A percentile compares a stretch with the other conserved stretches of the same genome.
phyloP scores from a whole-genome alignment of 2,113 vertebrate species.

The Pseudopodoces humilis region DNA sequence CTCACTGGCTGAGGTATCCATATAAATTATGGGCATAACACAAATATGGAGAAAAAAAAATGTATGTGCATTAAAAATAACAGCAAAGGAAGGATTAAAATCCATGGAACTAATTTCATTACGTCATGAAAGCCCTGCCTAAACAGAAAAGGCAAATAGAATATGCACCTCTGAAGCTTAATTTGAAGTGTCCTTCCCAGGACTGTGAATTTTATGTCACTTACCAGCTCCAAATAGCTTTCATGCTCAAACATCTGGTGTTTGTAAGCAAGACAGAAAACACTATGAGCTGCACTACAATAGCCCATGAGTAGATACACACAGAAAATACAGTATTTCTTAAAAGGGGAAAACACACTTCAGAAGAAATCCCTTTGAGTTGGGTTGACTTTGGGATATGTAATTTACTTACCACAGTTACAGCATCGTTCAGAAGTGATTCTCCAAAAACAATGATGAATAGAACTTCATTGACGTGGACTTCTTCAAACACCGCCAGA shows the following conservation, averaged over 20 bases:
- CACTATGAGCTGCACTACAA: not conserved
- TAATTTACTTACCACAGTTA: conserved; percentile 87
- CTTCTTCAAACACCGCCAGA: conserved; percentile 95
- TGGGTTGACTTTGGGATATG: not conserved
- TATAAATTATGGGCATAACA: not conserved
- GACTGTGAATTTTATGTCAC: not conserved
- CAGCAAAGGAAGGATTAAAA: not conserved
- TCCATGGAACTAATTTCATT: not conserved
- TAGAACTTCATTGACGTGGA: conserved; percentile 97
- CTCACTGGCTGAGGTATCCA: not conserved
- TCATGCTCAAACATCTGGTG: not conserved
- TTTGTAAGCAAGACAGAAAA: not conserved
- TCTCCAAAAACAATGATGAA: conserved; percentile 98
- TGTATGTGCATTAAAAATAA: not conserved
- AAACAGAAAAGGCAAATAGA: not conserved
- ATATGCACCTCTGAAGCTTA: not conserved
- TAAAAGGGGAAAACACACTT: not conserved
- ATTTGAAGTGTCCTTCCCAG: not conserved
- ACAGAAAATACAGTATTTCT: not conserved
- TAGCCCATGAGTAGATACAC: not conserved
- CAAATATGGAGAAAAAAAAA: not conserved
- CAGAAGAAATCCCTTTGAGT: not conserved
- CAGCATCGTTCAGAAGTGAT: conserved; percentile 95
- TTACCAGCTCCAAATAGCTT: not conserved
- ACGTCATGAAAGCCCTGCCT: not conserved